Evolutionary conservation across 2,113 vertebrate genomes (phyloP), one percentile per base, ranked within the genome.

Genomic region (Vidua chalybeata): DNA sequence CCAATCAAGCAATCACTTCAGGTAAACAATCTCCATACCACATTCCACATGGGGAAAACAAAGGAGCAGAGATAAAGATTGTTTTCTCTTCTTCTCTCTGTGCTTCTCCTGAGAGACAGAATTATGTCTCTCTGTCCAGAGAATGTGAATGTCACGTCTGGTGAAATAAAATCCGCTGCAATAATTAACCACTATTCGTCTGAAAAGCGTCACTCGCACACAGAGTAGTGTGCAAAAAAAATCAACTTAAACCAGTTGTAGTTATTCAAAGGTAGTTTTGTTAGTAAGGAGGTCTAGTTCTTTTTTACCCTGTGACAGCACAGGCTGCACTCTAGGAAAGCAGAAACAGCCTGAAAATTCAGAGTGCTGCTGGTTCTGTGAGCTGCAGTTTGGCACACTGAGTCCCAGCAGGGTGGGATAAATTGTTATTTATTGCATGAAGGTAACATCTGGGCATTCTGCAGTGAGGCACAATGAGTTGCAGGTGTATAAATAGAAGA

Each of bases 381-480:
- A 87, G 48, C 52, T 79, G 59, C 74, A 69, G 46, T 58, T 94
- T 89, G 63, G 48, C 56, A 49, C 12, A 12, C 23, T 39, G 41
- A n/a, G 28, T 51, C 72, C 71, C 85, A 84, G 61, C 45, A 84
- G 63, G 72, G 45, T 64, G 35, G 45, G 23, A 84, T 46, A 66
- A 88, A 51, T 83, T 76, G 56, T 85, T 89, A 48, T 82, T 91
- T 87, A 64, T 68, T 90, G 72, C 45, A 22, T 78, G 85, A 24
- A 33, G 67, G 55, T 16, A 80, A 67, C 62, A 77, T 67, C 71
- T 86, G 39, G 73, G 69, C 84, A 75, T 74, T 86, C 85, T 86
- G 33, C 0, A 0, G 31, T 71, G 51, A 68, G 68, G 52, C 56
- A 63, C 26, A 52, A 31, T 52, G 35, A 64, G 13, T 63, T 94